Base-by-base conservation (phyloP, 2,888 invertebrate species). In the Amphipoea lucens region DNA sequence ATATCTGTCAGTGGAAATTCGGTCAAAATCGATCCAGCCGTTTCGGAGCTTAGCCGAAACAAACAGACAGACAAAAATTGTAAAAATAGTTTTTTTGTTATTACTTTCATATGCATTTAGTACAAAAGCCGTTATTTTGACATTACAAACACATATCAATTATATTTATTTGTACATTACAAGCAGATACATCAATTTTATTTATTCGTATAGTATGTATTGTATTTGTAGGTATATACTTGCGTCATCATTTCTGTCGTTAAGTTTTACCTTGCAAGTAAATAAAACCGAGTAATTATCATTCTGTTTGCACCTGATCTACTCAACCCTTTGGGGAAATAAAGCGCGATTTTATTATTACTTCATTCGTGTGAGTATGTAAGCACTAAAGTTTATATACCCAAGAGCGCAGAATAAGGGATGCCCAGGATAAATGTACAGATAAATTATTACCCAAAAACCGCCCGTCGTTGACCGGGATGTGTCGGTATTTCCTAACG, bases 371-470 rank as follows among this genome's bases (percentile, higher is more conserved):
- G 12, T 11, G 5, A 69, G 29, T 57, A 4, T 48, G 17, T 14
- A 62, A 76, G 11, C 23, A 51, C 3, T 0, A 40, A 70, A 51
- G 20, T 78, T 51, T 48, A 29, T 40, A 65, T 17, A 67, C 23
- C 17, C 67, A 74, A 81, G 82, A 76, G 68, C 66, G 76, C 66
- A 62, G 0, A 71, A 14, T 65, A 45, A 60, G 66, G 23, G 42
- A 5, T 76, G 40, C 60, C 67, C 63, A 63, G n/a, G 62, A 48
- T 54, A 75, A 78, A 78, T 75, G 68, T 42, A 62, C 71, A 74
- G 78, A 81, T 79, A 84, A 81, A 76, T 83, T 77, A 81, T 65
- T 68, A 87, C 71, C 36, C 23, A 17, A 60, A 68, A 42, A 69
- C 48, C 17, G 7, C 80, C 51, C 70, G n/a, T 29, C 23, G 48